Evolutionary conservation across 2,888 invertebrate species (phyloP).

Genomic region (Priapulus caudatus): DNA sequence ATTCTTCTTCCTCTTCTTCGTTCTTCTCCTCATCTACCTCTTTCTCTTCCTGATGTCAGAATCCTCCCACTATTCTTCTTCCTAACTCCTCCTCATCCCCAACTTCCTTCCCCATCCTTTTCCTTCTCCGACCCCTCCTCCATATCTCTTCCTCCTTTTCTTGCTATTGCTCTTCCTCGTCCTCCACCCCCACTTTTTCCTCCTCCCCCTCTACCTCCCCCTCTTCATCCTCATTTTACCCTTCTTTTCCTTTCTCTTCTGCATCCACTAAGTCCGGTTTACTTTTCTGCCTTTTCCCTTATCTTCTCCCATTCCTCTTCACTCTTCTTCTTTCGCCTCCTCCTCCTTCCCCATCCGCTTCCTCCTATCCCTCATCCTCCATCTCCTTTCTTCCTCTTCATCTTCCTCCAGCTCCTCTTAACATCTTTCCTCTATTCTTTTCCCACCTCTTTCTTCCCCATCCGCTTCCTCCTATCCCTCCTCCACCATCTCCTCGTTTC

Average conservation of each 20-base stretch:
- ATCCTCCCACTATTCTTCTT: not conserved
- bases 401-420: not conserved
- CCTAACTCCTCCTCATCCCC: not conserved
- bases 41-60: slow-evolving; percentile 6
- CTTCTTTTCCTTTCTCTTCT: slow-evolving; percentile 3
- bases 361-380: not conserved
- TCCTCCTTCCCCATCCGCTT: not conserved
- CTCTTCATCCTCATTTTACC: not conserved
- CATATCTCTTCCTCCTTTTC: not conserved
- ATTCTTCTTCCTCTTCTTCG: slow-evolving; percentile 11
- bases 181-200: not conserved
- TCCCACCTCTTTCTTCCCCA: no score
- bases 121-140: no score
- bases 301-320: no score
- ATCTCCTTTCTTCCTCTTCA: not conserved
- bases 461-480: not conserved
- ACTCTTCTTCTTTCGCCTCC: not conserved
- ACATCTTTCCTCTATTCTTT: not conserved
- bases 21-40: slow-evolving; percentile 7
- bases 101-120: not conserved
- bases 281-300: not conserved
- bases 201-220: not conserved
- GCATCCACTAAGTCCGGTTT: not conserved
- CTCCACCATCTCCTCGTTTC: not conserved
- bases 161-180: not conserved